Conservation (phyloP, 1,140 invertebrate species). For the Ylistrum balloti region DNA sequence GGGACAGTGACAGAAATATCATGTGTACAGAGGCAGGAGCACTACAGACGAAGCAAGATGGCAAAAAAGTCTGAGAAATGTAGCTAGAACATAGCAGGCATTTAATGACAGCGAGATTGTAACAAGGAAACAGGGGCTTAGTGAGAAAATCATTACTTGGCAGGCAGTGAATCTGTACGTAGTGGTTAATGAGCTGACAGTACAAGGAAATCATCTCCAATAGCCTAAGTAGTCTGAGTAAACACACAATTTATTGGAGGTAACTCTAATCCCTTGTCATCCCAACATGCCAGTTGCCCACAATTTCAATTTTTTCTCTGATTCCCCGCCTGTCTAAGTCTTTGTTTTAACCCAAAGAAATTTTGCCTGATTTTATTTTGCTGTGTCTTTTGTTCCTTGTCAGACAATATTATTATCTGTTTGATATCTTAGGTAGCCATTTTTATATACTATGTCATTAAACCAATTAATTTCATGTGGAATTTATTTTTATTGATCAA, state of each 20-base stretch:
- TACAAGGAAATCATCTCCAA: background rate
- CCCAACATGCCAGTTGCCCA: too few species aligned
- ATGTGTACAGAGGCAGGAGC: background rate
- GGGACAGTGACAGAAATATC: background rate
- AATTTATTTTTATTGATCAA: too few species aligned
- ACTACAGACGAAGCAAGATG: background rate
- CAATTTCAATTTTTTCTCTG: too few species aligned
- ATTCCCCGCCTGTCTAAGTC: too few species aligned
- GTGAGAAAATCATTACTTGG: constrained; percentile 32
- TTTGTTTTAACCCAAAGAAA: too few species aligned
- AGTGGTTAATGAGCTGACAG: background rate
- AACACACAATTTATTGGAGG: background rate
- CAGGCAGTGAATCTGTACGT: background rate
- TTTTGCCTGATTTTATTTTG: too few species aligned
- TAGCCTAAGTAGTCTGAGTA: background rate
- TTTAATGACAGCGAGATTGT: background rate
- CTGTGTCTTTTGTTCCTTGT: too few species aligned
- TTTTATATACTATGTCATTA: too few species aligned
- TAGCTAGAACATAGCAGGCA: background rate
- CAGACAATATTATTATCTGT: too few species aligned
- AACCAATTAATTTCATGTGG: too few species aligned
- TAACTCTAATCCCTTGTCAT: too few species aligned
- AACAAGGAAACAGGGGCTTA: constrained; percentile 22
- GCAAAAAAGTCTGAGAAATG: background rate
- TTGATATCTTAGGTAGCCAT: too few species aligned